Evolutionary conservation across 2,113 vertebrate species (phyloP), one percentile per base, ranked within the genome.

Genomic region (Motacilla alba): DNA sequence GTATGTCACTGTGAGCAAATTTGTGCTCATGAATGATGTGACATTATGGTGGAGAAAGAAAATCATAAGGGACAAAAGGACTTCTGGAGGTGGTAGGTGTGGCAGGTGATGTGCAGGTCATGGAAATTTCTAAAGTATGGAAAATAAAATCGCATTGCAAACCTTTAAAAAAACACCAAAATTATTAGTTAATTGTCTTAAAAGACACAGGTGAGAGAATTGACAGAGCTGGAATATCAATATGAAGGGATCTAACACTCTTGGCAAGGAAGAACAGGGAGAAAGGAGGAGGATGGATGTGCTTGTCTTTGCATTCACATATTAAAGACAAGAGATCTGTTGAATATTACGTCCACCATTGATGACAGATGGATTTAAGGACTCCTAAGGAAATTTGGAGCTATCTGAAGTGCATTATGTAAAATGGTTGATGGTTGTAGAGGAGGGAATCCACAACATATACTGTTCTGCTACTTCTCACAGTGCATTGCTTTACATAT

Each of bases 1-100:
- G 1, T 80, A 11, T 49, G 10, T 49, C 59, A 22, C 39, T 47
- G 6, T 53, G 24, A 89, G 43, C n/a, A 89, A 68, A 85, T 68
- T 15, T 20, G 6, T 4, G 1, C 16, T 59, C 2, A 0, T 52
- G 24, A 47, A 60, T 35, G 33, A 52, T 60, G 11, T 68, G 44
- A 88, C 90, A n/a, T 82, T 35, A 63, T 16, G 23, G 12, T 64
- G 49, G 27, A 43, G 18, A 59, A 66, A 83, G 52, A 81, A 74
- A 60, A 60, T 76, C 13, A 2, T 88, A 33, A 88, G 44, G 46
- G 14, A 41, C 30, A 24, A 53, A 55, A 73, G 28, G 31, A 56
- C 39, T 62, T 7, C 15, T 80, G 46, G 12, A 76, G 23, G 52
- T 9, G 20, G 22, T 33, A 44, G 39, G 16, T 73, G 41, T 73